phyloP scores from a whole-genome alignment of 2,113 vertebrate genomes.

The Bolborhynchus lineola region DNA sequence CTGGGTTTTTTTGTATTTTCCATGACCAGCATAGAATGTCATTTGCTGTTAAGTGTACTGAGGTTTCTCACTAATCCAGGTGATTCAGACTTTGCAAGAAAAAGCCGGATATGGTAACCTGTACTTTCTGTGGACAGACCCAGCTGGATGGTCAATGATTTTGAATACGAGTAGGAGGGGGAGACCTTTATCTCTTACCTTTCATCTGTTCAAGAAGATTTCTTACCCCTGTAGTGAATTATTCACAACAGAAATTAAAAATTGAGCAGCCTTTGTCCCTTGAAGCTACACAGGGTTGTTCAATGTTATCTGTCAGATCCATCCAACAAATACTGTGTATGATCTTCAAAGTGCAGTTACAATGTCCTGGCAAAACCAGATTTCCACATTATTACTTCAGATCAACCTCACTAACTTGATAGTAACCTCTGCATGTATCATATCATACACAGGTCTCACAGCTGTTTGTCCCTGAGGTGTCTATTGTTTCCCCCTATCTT shows the following conservation, averaged over 20 bases:
- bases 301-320: slow-evolving; percentile 20
- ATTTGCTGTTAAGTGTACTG: neutral
- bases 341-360: neutral
- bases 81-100: neutral
- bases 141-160: neutral
- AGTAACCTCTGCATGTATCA: neutral
- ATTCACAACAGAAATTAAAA: slow-evolving; percentile 42
- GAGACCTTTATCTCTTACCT: slow-evolving; percentile 1
- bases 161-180: neutral
- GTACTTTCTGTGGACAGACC: neutral
- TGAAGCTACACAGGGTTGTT: neutral
- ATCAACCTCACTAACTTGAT: neutral
- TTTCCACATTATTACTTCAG: neutral
- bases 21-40: neutral
- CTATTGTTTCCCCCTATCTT: neutral
- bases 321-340: neutral
- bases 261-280: slow-evolving; percentile 1
- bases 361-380: neutral
- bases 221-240: slow-evolving; percentile 22
- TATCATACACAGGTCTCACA: neutral
- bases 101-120: neutral
- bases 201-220: slow-evolving; percentile 25
- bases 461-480: neutral
- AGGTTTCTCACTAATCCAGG: neutral
- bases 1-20: neutral